phyloP scores from a whole-genome alignment of 1,140 invertebrate genomes.

The Teleogryllus occipitalis region DNA sequence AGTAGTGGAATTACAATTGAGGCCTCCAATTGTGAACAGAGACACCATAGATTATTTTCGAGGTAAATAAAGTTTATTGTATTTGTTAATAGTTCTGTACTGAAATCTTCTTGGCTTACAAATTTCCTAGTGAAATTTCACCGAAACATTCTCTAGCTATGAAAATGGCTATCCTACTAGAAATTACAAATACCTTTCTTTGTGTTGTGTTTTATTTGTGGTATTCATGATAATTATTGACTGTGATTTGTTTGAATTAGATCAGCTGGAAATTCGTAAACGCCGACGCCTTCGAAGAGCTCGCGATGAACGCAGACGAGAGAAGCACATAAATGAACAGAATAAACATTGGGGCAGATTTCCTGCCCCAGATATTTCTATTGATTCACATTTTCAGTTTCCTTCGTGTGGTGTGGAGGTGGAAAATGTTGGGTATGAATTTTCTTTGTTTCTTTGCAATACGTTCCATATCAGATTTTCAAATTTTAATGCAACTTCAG shows the following conservation, averaged over 20 bases:
- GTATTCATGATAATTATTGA: neutral
- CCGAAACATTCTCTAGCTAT: no score
- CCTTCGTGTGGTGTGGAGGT: conserved; percentile 44
- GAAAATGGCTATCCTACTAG: no score
- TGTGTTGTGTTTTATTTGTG: neutral
- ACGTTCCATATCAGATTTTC: no score
- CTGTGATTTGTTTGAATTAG: conserved; percentile 32
- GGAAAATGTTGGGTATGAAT: conserved; percentile 31
- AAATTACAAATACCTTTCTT: no score
- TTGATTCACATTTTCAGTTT: conserved; percentile 57
- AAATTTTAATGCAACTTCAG: no score
- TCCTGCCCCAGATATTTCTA: conserved; percentile 45
- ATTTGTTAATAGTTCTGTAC: neutral
- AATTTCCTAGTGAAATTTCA: neutral
- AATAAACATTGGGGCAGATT: conserved; percentile 59
- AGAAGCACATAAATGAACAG: conserved; percentile 59
- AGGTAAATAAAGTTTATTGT: conserved; percentile 40
- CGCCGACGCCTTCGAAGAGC: conserved; percentile 51
- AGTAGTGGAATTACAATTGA: conserved; percentile 76
- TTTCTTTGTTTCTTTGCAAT: no score
- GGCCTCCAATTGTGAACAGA: conserved; percentile 57
- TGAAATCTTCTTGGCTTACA: neutral
- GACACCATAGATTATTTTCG: conserved; percentile 56
- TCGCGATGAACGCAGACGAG: conserved; percentile 58
- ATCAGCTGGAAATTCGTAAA: conserved; percentile 55